Evolutionary conservation across 2,797 vertebrate species (phyloP).

Genomic region (Arremon brunneinucha): DNA sequence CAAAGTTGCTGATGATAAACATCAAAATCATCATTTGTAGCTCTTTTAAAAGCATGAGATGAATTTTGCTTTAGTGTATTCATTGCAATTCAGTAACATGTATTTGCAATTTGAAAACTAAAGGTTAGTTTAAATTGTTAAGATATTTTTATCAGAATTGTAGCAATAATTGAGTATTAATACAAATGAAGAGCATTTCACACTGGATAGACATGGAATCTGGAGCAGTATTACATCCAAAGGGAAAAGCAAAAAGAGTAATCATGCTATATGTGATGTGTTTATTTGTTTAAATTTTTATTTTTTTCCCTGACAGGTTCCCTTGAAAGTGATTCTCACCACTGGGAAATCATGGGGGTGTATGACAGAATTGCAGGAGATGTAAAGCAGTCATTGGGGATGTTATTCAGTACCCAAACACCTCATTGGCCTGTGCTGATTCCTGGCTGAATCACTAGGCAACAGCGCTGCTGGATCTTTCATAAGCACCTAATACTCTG

Average conservation of each 20-base stretch:
- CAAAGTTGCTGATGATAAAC: background rate
- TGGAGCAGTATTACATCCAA: background rate
- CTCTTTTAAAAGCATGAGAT: background rate
- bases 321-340: constrained; percentile 88
- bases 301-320: constrained; percentile 78
- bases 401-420: constrained; percentile 45
- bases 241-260: constrained; percentile 14
- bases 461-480: constrained; percentile 81
- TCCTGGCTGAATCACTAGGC: constrained; percentile 75
- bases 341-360: constrained; percentile 88
- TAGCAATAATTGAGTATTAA: background rate
- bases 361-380: constrained; percentile 81
- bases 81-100: background rate
- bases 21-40: background rate
- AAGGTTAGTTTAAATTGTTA: background rate
- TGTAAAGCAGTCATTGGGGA: constrained; percentile 16
- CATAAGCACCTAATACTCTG: constrained; percentile 73
- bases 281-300: background rate
- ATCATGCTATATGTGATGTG: background rate
- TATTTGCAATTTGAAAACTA: background rate
- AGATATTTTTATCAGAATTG: background rate
- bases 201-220: background rate
- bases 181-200: background rate
- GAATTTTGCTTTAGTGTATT: background rate
- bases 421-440: constrained; percentile 42